Conservation (phyloP, 2,797 vertebrate genomes). For the Tachyglossus aculeatus region DNA sequence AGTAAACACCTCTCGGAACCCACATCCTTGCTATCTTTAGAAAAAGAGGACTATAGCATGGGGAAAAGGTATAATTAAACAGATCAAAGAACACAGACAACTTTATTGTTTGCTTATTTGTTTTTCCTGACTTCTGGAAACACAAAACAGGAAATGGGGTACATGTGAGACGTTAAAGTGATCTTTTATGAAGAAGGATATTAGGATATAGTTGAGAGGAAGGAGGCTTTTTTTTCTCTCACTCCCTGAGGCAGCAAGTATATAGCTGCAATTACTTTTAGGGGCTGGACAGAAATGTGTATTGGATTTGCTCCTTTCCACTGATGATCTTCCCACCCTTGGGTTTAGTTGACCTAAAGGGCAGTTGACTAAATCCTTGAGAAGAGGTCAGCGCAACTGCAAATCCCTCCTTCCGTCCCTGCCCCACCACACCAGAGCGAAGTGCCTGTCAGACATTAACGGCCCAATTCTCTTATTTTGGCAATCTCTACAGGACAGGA, state of each 20-base stretch:
- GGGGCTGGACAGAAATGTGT: slow-evolving; percentile 18
- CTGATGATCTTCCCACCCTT: slow-evolving; percentile 1
- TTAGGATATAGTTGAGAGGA: not conserved
- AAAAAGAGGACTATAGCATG: no score
- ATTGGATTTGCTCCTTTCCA: not conserved
- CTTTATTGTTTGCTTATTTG: no score
- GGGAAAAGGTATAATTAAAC: no score
- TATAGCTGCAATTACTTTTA: not conserved
- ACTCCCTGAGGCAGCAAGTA: not conserved
- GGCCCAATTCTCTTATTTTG: not conserved
- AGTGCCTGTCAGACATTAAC: not conserved
- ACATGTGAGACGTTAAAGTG: not conserved
- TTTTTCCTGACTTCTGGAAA: no score
- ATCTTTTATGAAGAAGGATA: not conserved
- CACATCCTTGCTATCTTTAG: no score
- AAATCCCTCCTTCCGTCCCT: slow-evolving; percentile 10
- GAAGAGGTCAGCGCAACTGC: slow-evolving; percentile 2
- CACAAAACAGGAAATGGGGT: no score
- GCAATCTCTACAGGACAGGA: not conserved
- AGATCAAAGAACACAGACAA: no score
- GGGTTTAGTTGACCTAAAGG: slow-evolving; percentile 2
- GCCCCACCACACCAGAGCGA: not conserved
- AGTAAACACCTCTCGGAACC: no score
- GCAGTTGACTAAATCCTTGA: slow-evolving; percentile 29
- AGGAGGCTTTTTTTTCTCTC: not conserved